These are phyloP conservation scores for Andrena camellia DNA, from an alignment of 2,888 invertebrate genomes.

Conservation along the genomic window DNA sequence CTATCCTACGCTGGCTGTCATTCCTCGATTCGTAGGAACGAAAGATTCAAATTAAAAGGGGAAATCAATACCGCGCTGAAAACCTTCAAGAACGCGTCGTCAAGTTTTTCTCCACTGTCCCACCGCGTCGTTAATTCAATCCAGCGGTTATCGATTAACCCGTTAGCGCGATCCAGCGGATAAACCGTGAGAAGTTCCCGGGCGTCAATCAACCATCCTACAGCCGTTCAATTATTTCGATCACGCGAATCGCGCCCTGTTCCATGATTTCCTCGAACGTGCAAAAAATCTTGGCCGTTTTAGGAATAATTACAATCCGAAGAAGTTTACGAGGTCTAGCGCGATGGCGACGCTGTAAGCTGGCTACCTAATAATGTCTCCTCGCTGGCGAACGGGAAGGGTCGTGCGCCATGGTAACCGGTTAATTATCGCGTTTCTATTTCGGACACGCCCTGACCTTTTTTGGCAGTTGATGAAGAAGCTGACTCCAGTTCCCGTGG, in stretches of 20 bases:
- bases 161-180: background rate
- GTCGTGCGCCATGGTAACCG: slow-evolving; percentile 31
- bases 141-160: slow-evolving; percentile 10
- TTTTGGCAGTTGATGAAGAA: slow-evolving; percentile 41
- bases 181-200: slow-evolving; percentile 2
- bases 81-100: background rate
- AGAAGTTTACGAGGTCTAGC: slow-evolving; percentile 8
- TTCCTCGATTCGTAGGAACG: background rate
- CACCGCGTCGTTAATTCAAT: background rate
- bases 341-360: background rate
- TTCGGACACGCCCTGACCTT: slow-evolving; percentile 50
- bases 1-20: background rate
- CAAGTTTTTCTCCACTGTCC: background rate
- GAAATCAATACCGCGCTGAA: background rate
- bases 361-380: slow-evolving; percentile 16
- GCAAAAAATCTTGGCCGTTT: background rate
- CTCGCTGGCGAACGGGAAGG: background rate
- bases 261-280: background rate
- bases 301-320: slow-evolving; percentile 19
- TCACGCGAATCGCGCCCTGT: slow-evolving; percentile 11
- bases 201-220: slow-evolving; percentile 5
- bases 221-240: slow-evolving; percentile 21
- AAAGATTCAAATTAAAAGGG: background rate
- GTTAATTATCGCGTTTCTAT: slow-evolving; percentile 57
- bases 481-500: slow-evolving; percentile 14